These are phyloP conservation scores for Apeltes quadracus DNA, from an alignment of 2,113 vertebrate species.

Conservation along the genomic window DNA sequence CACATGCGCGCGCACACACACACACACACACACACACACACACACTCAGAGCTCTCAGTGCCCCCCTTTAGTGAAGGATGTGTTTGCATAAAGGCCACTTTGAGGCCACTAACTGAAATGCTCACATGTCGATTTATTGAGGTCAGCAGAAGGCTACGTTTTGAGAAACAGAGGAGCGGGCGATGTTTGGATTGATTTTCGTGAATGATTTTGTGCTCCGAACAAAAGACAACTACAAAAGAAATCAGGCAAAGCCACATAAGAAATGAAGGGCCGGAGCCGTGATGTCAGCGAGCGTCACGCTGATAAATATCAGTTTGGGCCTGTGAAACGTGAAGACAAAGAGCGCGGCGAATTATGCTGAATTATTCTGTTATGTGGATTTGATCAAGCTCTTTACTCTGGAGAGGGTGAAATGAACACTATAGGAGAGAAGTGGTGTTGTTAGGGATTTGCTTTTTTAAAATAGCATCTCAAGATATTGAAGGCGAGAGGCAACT, in stretches of 20 bases:
- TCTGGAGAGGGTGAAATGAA: constrained; percentile 13
- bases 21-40: constrained; percentile 22
- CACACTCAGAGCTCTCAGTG: constrained; percentile 20
- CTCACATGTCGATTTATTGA: constrained; percentile 77
- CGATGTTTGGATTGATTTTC: constrained; percentile 74
- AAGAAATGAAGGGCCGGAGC: constrained; percentile 58
- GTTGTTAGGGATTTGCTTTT: constrained; percentile 37
- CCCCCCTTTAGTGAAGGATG: constrained; percentile 50
- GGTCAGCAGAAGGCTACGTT: constrained; percentile 76
- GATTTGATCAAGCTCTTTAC: constrained; percentile 22
- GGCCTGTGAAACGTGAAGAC: constrained; percentile 43
- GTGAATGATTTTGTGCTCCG: constrained; percentile 71
- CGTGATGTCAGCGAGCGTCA: constrained; percentile 59
- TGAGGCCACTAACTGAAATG: constrained; percentile 74
- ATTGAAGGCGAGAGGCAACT: neutral
- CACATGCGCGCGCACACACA: constrained; percentile 11
- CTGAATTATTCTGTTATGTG: constrained; percentile 19
- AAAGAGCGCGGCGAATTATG: constrained; percentile 37
- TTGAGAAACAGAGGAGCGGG: constrained; percentile 55
- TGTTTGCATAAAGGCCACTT: constrained; percentile 71
- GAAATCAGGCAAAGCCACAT: constrained; percentile 42
- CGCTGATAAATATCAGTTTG: constrained; percentile 59
- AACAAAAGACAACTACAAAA: constrained; percentile 74
- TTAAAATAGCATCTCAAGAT: constrained; percentile 2
- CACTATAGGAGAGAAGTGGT: constrained; percentile 6